phyloP scores from a whole-genome alignment of 1,140 invertebrate species.

The Cotesia glomerata region DNA sequence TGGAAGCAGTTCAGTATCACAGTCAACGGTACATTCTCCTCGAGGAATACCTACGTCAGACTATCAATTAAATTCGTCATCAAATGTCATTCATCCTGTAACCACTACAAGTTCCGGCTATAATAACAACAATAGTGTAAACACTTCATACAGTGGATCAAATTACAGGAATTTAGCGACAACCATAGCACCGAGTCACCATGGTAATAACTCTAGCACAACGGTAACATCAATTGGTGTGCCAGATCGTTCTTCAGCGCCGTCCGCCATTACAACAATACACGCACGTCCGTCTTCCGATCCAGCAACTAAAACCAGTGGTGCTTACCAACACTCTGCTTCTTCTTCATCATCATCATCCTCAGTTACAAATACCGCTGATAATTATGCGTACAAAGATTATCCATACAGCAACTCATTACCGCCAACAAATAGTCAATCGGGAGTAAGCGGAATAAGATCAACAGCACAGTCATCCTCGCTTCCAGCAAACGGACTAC shows the following conservation, averaged over 20 bases:
- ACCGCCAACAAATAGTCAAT: slow-evolving; percentile 23
- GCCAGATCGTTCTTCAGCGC: slow-evolving; percentile 39
- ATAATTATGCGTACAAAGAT: slow-evolving; percentile 48
- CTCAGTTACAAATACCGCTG: slow-evolving; percentile 16
- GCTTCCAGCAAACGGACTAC: slow-evolving; percentile 40
- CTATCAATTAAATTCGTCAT: not conserved
- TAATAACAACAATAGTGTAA: not conserved
- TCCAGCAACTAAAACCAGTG: not conserved
- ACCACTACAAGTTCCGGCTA: not conserved
- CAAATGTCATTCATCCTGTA: not conserved
- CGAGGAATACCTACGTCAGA: not conserved
- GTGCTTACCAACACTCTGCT: slow-evolving; percentile 14
- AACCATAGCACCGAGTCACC: slow-evolving; percentile 55
- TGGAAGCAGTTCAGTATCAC: too few species aligned
- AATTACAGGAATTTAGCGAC: slow-evolving; percentile 49
- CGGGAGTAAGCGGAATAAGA: slow-evolving; percentile 16
- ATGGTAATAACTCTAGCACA: slow-evolving; percentile 49
- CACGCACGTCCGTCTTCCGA: slow-evolving; percentile 41
- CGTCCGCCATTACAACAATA: slow-evolving; percentile 27
- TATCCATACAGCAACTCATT: slow-evolving; percentile 41
- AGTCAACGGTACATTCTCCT: not conserved
- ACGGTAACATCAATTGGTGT: slow-evolving; percentile 50
- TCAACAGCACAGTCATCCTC: slow-evolving; percentile 20
- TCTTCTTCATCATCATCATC: slow-evolving; percentile 18
- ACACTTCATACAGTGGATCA: slow-evolving; percentile 32